These are phyloP conservation scores for Betta splendens DNA, from an alignment of 2,797 vertebrate genomes.

Conservation along the genomic window DNA sequence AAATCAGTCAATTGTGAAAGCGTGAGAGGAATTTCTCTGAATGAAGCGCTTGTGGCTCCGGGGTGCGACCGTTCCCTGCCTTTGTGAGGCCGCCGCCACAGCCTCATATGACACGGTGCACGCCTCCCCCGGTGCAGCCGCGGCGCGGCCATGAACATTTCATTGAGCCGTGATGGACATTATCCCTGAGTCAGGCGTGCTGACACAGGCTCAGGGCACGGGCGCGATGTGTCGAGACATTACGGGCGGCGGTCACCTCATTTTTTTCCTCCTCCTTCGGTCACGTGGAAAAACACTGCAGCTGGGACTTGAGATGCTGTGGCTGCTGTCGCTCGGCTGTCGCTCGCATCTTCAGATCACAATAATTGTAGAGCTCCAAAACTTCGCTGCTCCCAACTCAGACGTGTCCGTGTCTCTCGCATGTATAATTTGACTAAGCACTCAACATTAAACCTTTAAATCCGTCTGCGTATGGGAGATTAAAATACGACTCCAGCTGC, in stretches of 20 bases:
- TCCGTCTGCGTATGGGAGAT: conserved; percentile 14
- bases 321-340: background rate
- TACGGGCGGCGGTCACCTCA: conserved; percentile 31
- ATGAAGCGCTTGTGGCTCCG: too few relatives aligned
- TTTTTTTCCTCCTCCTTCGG: background rate
- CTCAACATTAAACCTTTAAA: background rate
- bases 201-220: conserved; percentile 35
- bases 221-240: conserved; percentile 45
- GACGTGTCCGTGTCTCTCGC: too few relatives aligned
- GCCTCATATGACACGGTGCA: conserved; percentile 61
- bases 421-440: conserved; percentile 6
- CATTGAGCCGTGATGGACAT: conserved; percentile 76
- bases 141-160: conserved; percentile 80
- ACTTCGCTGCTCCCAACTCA: conserved; percentile 2
- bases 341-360: background rate
- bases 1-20: too few relatives aligned
- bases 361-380: background rate
- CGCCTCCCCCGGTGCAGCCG: conserved; percentile 51
- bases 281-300: conserved; percentile 14
- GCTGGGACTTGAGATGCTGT: conserved; percentile 4
- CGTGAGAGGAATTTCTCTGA: too few relatives aligned
- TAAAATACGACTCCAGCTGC: conserved; percentile 13
- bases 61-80: too few relatives aligned
- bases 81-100: conserved; percentile 46
- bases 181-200: conserved; percentile 65